phyloP scores from a whole-genome alignment of 2,113 vertebrate genomes.

The Microtus pennsylvanicus region DNA sequence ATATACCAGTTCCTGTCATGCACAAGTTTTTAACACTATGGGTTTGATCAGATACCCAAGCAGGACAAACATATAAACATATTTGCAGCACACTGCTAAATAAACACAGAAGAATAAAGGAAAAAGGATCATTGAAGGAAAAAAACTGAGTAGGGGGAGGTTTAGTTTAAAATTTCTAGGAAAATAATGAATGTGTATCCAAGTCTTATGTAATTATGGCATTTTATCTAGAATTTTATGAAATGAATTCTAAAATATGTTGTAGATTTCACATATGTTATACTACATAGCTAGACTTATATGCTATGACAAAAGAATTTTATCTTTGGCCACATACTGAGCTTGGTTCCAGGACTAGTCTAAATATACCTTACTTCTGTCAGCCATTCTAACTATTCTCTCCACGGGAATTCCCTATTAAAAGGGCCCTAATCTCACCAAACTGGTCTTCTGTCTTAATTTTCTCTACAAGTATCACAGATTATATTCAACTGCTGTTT shows the following conservation, averaged over 20 bases:
- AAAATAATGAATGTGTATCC: background rate
- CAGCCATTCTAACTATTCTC: background rate
- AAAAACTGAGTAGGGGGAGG: background rate
- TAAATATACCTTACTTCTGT: background rate
- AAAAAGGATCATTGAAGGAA: background rate
- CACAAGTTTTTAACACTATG: background rate
- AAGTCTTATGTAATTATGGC: background rate
- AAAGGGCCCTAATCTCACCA: conserved; percentile 25
- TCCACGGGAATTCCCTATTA: background rate
- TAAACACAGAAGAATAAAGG: conserved; percentile 5
- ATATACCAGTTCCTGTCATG: background rate
- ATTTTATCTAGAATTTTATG: conserved; percentile 11
- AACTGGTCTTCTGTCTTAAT: background rate
- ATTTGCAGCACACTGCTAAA: background rate
- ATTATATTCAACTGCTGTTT: conserved; percentile 36
- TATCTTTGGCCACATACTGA: background rate
- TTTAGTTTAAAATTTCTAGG: background rate
- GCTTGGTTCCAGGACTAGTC: conserved; percentile 30
- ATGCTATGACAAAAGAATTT: conserved; percentile 24
- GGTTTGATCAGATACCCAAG: background rate
- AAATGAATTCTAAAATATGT: conserved; percentile 33
- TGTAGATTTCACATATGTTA: background rate
- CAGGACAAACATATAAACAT: background rate
- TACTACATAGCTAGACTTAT: background rate
- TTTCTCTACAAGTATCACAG: conserved; percentile 28